Evolutionary conservation across 2,888 invertebrate species (phyloP), one percentile per base, ranked within the genome.

Genomic region (Cotesia congregata): DNA sequence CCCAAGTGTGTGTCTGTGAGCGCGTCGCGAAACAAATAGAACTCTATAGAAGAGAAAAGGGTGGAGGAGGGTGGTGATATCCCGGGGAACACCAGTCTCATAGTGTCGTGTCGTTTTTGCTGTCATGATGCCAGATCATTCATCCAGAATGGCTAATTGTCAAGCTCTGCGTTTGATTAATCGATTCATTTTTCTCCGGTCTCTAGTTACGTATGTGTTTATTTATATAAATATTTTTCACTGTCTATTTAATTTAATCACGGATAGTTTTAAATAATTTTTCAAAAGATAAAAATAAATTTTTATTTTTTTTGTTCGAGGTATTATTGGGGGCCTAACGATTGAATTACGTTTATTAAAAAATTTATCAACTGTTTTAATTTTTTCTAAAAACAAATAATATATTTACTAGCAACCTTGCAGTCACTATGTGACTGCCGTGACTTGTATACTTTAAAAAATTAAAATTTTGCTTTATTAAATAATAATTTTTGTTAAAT

Each of bases 111-210:
- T 65, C 12, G 30, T 65, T 65, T 50, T 20, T 20, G 65, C 20
- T 65, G 65, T 65, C 65, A 65, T 38, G 30, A 65, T 20, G 30
- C 65, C 12, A 30, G 30, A 65, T 65, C 65, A 65, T 65, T 30
- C 65, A 65, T 65, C 65, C 30, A 38, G 65, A 65, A 65, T 65
- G 30, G 65, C 30, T 65, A 65, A 65, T 65, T 65, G 30, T 65
- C 30, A 65, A 30, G 65, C 20, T 20, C 50, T 50, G 50, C 50
- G 50, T 50, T 20, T 65, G 65, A 65, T 65, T 30, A 65, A 65
- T 65, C 38, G 30, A 62, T 17, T 62, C 15, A 62, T 62, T 62
- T 62, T 62, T 62, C 20, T 62, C 0, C 3, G 30, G 30, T 30
- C 30, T 3, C 30, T 30, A 3, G 30, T 7, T 12, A 12, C 50